These are phyloP conservation scores for Mythimna albipuncta DNA, from an alignment of 2,888 invertebrate species.

Conservation along the genomic window DNA sequence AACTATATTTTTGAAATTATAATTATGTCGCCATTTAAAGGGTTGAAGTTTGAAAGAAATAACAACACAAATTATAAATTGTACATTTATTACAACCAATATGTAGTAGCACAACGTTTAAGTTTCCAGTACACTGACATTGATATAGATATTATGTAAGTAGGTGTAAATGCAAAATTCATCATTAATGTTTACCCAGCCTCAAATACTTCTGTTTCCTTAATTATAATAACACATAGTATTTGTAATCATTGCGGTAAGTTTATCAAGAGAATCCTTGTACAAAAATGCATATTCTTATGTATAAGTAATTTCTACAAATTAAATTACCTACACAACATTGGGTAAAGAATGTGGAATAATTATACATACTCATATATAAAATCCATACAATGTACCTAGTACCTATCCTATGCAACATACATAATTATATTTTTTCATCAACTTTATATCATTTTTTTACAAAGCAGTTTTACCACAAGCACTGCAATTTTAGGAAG, in stretches of 20 bases:
- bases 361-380: neutral
- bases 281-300: slow-evolving; percentile 14
- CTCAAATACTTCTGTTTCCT: slow-evolving; percentile 27
- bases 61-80: slow-evolving; percentile 43
- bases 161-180: slow-evolving; percentile 47
- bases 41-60: neutral
- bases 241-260: slow-evolving; percentile 13
- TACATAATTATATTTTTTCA: neutral
- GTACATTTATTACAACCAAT: slow-evolving; percentile 66
- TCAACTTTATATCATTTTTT: slow-evolving; percentile 2
- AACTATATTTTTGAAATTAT: too few species aligned
- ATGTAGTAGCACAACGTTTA: slow-evolving; percentile 56
- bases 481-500: slow-evolving; percentile 15
- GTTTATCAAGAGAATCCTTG: neutral
- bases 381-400: slow-evolving; percentile 26
- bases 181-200: slow-evolving; percentile 28
- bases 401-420: slow-evolving; percentile 33
- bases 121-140: slow-evolving; percentile 53
- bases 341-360: slow-evolving; percentile 13
- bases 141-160: slow-evolving; percentile 30
- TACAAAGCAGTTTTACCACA: slow-evolving; percentile 10
- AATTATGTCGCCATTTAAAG: neutral
- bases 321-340: neutral
- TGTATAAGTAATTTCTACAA: slow-evolving; percentile 1
- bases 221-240: slow-evolving; percentile 26